These are phyloP conservation scores for Mya arenaria DNA, from an alignment of 1,140 invertebrate genomes.

Conservation along the genomic window DNA sequence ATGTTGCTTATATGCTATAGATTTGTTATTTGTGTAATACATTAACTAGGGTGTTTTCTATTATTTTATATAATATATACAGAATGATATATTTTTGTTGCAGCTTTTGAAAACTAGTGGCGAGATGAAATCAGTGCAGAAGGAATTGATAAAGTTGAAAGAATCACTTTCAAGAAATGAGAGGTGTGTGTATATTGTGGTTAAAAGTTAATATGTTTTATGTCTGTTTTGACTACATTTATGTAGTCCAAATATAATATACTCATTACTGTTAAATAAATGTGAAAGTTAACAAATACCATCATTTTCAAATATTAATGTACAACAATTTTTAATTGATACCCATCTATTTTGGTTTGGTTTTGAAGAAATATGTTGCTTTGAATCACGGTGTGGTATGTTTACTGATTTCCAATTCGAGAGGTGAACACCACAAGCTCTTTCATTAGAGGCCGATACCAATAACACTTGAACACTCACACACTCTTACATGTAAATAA, in stretches of 20 bases:
- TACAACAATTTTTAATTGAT: neutral
- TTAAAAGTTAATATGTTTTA: neutral
- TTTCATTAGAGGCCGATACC: neutral
- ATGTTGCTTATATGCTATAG: no score
- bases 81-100: no score
- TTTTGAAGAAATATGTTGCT: no score
- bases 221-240: neutral
- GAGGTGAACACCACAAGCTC: neutral
- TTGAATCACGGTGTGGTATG: no score
- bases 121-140: conserved; percentile 57
- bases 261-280: neutral
- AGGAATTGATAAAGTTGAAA: conserved; percentile 42
- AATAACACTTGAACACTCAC: neutral
- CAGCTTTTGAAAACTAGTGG: conserved; percentile 59
- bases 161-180: conserved; percentile 54
- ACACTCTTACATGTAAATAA: neutral
- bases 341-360: neutral
- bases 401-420: neutral
- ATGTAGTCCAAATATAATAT: no score
- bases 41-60: no score
- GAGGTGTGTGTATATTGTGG: conserved; percentile 28
- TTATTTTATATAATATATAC: no score
- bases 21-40: no score
- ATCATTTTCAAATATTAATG: neutral
- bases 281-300: neutral